phyloP scores from a whole-genome alignment of 2,113 vertebrate species.

The Prolemur simus region DNA sequence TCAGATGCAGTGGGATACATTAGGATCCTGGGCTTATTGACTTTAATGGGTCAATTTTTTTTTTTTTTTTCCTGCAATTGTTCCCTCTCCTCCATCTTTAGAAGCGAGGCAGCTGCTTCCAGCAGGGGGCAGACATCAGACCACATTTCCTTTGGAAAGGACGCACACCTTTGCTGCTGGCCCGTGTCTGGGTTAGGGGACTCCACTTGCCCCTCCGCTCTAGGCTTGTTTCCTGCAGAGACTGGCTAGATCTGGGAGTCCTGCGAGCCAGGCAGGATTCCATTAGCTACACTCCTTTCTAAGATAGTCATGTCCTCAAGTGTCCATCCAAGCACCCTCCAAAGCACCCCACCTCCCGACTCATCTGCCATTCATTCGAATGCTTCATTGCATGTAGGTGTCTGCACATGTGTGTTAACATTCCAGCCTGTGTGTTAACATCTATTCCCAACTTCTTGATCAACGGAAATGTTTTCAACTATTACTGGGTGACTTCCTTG shows the following conservation, averaged over 20 bases:
- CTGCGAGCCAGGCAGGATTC: background rate
- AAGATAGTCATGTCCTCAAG: background rate
- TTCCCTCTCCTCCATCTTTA: background rate
- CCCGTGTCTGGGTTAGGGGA: background rate
- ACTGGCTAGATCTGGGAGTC: background rate
- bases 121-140: slow-evolving; percentile 78
- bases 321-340: background rate
- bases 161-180: background rate
- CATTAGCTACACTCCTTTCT: background rate
- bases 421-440: background rate
- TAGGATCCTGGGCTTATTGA: slow-evolving; percentile 80
- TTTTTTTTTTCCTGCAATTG: slow-evolving; percentile 13
- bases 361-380: background rate
- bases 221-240: background rate
- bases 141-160: slow-evolving; percentile 9
- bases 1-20: slow-evolving; percentile 77
- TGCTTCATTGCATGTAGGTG: background rate
- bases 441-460: background rate
- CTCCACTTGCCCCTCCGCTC: background rate
- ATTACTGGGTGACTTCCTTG: background rate
- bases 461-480: background rate
- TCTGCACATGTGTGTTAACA: background rate
- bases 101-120: slow-evolving; percentile 65
- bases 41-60: slow-evolving; percentile 79
- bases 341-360: background rate